These are phyloP conservation scores for Sycophaga agraensis DNA, from an alignment of 1,140 invertebrate genomes.

Conservation along the genomic window DNA sequence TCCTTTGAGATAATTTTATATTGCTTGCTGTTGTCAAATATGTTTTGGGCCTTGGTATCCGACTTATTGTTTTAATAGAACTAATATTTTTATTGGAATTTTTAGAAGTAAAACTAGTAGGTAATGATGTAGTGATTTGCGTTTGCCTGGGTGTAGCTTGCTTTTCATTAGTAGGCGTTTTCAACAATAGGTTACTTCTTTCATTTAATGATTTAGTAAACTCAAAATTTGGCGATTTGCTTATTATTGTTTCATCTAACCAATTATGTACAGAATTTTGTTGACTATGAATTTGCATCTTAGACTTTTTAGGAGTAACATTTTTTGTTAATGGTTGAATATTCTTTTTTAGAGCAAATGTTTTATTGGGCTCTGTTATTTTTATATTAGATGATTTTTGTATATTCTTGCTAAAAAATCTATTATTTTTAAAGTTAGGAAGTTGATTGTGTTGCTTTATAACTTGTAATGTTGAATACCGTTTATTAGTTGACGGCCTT, in stretches of 20 bases:
- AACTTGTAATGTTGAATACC: conserved; percentile 5
- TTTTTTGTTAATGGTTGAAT: conserved; percentile 2
- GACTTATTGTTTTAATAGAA: background rate
- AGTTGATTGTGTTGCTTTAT: conserved; percentile 14
- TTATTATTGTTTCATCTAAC: conserved; percentile 27
- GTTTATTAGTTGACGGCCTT: background rate
- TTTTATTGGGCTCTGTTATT: no score
- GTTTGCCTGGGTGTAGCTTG: conserved; percentile 5
- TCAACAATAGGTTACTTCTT: conserved; percentile 2
- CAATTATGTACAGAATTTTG: background rate
- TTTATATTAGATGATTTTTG: no score
- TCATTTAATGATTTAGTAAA: background rate
- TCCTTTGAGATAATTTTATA: background rate
- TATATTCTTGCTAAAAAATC: no score
- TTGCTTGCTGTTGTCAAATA: background rate
- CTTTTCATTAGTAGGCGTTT: conserved; percentile 17
- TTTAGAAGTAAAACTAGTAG: background rate
- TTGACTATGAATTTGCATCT: background rate
- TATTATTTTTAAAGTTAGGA: background rate
- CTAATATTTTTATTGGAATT: background rate
- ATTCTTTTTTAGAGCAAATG: background rate
- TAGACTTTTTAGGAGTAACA: conserved; percentile 8
- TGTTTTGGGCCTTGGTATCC: conserved; percentile 14
- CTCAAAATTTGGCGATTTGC: conserved; percentile 30
- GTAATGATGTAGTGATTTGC: background rate